Conservation (phyloP, 1,140 invertebrate species). For the Drosophila lacertosa region DNA sequence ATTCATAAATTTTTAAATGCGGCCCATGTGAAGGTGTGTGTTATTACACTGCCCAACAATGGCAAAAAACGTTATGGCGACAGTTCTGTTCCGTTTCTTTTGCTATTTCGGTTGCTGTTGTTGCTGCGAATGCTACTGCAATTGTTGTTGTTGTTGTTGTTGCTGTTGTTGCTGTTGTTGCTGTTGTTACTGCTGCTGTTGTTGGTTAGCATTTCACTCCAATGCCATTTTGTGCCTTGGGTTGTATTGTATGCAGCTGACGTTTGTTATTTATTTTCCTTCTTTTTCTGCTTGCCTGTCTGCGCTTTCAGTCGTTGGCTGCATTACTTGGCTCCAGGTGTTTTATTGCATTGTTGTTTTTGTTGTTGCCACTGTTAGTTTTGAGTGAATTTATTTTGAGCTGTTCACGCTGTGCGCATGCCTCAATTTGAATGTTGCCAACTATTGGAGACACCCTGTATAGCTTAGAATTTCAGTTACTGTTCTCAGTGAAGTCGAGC, state of each 20-base stretch:
- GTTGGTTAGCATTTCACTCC: constrained; percentile 41
- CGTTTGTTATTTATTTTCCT: constrained; percentile 37
- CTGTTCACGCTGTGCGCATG: constrained; percentile 49
- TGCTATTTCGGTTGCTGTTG: constrained; percentile 19
- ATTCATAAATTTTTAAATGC: constrained; percentile 74
- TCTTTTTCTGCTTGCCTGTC: constrained; percentile 14
- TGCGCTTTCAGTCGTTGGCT: constrained; percentile 15
- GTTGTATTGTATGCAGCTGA: constrained; percentile 56
- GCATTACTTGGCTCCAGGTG: constrained; percentile 46
- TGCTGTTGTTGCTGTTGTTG: constrained; percentile 15
- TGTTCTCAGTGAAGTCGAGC: not conserved
- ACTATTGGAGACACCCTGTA: constrained; percentile 48
- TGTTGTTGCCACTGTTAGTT: constrained; percentile 36
- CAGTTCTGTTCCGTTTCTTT: constrained; percentile 17
- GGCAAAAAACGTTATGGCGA: constrained; percentile 33
- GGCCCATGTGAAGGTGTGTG: constrained; percentile 20
- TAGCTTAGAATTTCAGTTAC: constrained; percentile 5
- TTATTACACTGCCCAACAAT: constrained; percentile 67
- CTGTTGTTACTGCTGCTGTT: constrained; percentile 32
- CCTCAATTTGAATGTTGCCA: constrained; percentile 22
- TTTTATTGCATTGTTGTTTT: constrained; percentile 58
- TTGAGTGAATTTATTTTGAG: constrained; percentile 22
- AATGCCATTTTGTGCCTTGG: constrained; percentile 45
- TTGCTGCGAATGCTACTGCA: constrained; percentile 12
- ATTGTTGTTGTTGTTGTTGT: constrained; percentile 26